Percentiles rank a stretch among this genome's conserved stretches.
Conservation (phyloP, 1,140 invertebrate genomes). For the Coptotermes formosanus region DNA sequence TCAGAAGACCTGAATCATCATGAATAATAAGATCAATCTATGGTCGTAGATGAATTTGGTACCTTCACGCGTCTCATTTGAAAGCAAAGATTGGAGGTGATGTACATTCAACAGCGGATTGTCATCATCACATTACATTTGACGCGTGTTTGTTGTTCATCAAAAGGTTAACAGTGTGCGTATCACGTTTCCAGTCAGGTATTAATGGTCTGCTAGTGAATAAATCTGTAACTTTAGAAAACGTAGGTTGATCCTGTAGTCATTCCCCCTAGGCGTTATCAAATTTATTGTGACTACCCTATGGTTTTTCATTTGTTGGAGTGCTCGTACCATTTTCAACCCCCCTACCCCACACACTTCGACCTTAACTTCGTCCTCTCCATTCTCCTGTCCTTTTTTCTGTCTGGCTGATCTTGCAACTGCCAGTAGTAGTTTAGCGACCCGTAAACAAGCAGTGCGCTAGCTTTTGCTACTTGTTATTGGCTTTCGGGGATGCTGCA, state of each 20-base stretch:
- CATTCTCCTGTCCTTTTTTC: conserved; percentile 27
- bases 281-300: conserved; percentile 20
- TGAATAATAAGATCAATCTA: too few species aligned
- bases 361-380: background rate
- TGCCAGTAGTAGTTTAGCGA: conserved; percentile 28
- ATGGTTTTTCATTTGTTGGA: conserved; percentile 12
- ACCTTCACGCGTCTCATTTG: background rate
- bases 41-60: too few species aligned
- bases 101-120: background rate
- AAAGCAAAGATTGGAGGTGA: background rate
- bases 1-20: too few species aligned
- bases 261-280: background rate
- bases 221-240: background rate
- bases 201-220: background rate
- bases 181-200: background rate
- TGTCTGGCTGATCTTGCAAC: conserved; percentile 25
- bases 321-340: background rate
- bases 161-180: background rate
- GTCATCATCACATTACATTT: background rate
- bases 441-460: conserved; percentile 26
- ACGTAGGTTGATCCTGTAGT: background rate
- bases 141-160: background rate
- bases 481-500: conserved; percentile 25
- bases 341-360: background rate
- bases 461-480: conserved; percentile 26